Evolutionary conservation across 2,797 vertebrate genomes (phyloP).

Genomic region (Macrochelys suwanniensis): DNA sequence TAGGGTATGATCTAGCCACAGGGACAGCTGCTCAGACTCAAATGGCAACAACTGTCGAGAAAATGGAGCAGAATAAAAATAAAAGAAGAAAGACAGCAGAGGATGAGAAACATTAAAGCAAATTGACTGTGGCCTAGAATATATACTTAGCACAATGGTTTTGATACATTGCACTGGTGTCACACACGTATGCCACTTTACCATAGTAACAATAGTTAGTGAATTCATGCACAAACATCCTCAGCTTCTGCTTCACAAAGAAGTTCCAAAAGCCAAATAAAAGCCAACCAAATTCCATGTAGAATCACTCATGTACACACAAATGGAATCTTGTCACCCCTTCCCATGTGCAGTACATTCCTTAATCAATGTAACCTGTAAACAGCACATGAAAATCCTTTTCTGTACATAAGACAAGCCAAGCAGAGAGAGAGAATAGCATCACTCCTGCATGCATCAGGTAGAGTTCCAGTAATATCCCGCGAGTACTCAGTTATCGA

Average conservation of each 20-base stretch:
- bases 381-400: conserved; percentile 6
- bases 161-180: conserved; percentile 53
- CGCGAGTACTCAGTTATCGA: background rate
- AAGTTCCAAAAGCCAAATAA: conserved; percentile 30
- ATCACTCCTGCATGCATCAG: background rate
- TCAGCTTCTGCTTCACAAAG: conserved; percentile 21
- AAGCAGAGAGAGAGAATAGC: background rate
- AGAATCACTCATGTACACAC: background rate
- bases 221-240: conserved; percentile 20
- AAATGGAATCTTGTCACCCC: background rate
- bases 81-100: conserved; percentile 22
- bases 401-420: background rate
- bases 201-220: background rate
- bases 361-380: background rate
- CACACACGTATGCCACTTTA: background rate
- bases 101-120: conserved; percentile 60
- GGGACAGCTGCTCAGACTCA: background rate
- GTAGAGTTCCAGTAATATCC: background rate
- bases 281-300: background rate
- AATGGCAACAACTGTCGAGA: conserved; percentile 35
- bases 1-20: conserved; percentile 1
- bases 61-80: background rate
- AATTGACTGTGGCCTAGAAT: conserved; percentile 29
- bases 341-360: background rate
- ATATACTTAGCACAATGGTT: conserved; percentile 49